Evolutionary conservation across 2,113 vertebrate genomes (phyloP).

Genomic region (Xyliphius kryptos): DNA sequence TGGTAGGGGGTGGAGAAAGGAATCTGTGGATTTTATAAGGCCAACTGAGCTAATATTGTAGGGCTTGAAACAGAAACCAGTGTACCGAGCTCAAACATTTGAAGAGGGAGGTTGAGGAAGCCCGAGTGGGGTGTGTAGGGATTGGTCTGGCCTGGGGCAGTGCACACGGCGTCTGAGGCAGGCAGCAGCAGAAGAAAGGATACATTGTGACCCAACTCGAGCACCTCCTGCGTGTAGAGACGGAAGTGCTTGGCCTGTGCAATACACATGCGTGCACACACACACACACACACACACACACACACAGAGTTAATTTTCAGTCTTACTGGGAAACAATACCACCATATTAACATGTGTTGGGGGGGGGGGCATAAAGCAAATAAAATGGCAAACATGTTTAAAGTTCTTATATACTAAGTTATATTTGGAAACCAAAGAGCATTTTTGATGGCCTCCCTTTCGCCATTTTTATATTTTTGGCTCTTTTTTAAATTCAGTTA

Average conservation of each 20-base stretch:
- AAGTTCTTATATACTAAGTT: neutral
- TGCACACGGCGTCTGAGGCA: slow-evolving; percentile 90
- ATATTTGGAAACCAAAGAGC: too few relatives aligned
- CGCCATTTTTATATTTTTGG: too few relatives aligned
- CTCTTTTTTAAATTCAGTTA: too few relatives aligned
- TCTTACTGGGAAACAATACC: slow-evolving; percentile 30
- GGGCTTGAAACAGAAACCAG: slow-evolving; percentile 48
- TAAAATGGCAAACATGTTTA: neutral
- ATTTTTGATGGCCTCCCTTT: too few relatives aligned
- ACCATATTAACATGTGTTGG: neutral
- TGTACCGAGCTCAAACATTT: slow-evolving; percentile 96
- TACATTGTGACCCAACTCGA: slow-evolving; percentile 93
- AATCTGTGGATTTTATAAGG: slow-evolving; percentile 85
- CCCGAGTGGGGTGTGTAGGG: slow-evolving; percentile 87
- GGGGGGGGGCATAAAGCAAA: neutral
- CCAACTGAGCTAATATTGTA: slow-evolving; percentile 76
- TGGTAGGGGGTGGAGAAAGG: slow-evolving; percentile 55
- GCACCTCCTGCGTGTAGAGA: slow-evolving; percentile 95
- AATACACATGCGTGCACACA: slow-evolving; percentile 70
- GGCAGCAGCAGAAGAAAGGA: slow-evolving; percentile 97
- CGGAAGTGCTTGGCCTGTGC: slow-evolving; percentile 89
- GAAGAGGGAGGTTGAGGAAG: slow-evolving; percentile 97
- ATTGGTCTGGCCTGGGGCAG: slow-evolving; percentile 95
- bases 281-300: slow-evolving; percentile 14
- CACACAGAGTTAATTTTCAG: slow-evolving; percentile 17